Conservation (phyloP, 1,140 invertebrate genomes). For the Luehdorfia chinensis region DNA sequence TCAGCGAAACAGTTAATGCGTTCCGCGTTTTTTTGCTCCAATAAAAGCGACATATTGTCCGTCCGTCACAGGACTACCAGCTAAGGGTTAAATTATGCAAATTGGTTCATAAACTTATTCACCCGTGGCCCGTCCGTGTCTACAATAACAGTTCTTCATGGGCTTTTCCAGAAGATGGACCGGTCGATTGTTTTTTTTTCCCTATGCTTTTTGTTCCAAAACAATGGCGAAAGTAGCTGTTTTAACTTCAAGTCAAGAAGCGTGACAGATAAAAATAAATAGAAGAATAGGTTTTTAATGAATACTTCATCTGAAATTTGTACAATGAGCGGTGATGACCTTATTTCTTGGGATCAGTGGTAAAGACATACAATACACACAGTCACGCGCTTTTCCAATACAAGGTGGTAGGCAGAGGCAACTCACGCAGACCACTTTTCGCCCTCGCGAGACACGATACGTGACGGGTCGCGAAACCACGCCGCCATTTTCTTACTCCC, state of each 20-base stretch:
- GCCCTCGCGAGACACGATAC: too few relatives aligned
- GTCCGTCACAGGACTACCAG: conserved; percentile 29
- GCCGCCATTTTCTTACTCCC: too few relatives aligned
- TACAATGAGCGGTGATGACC: too few relatives aligned
- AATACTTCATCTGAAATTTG: not conserved
- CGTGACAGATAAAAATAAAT: not conserved
- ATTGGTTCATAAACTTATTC: conserved; percentile 46
- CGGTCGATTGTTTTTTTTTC: too few relatives aligned
- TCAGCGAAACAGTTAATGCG: conserved; percentile 39
- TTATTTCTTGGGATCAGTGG: too few relatives aligned
- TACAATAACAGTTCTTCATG: conserved; percentile 16
- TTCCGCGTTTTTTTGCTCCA: conserved; percentile 51
- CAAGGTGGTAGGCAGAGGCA: too few relatives aligned
- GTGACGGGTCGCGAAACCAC: too few relatives aligned
- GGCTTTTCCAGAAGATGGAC: conserved; percentile 24
- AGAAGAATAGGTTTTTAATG: not conserved
- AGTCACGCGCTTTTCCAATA: too few relatives aligned
- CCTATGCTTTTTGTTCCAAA: conserved; percentile 1
- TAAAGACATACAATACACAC: too few relatives aligned
- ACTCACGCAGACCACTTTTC: too few relatives aligned
- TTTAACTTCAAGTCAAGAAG: not conserved
- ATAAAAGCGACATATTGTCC: conserved; percentile 45
- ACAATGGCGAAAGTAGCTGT: conserved; percentile 6
- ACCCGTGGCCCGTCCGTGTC: conserved; percentile 16
- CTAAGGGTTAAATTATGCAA: conserved; percentile 72